Conservation (phyloP, 2,113 vertebrate species). For the Macroglossus sobrinus region DNA sequence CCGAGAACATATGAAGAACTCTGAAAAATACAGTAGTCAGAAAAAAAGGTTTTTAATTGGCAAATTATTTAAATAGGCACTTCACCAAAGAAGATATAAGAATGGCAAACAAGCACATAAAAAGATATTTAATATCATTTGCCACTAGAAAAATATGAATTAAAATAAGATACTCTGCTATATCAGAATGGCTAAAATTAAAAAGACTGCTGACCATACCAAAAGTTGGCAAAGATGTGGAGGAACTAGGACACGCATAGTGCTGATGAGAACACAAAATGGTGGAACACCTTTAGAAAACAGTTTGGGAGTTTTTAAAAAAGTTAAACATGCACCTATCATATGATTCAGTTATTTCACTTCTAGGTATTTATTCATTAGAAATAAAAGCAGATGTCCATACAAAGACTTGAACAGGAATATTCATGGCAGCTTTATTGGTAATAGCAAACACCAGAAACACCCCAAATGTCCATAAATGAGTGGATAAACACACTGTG, state of each 20-base stretch:
- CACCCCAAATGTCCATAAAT: not conserved
- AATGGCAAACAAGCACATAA: not conserved
- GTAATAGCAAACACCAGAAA: not conserved
- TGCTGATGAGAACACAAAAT: not conserved
- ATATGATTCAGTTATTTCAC: not conserved
- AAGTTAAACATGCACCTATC: not conserved
- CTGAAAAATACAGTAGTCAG: not conserved
- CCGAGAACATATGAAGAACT: not conserved
- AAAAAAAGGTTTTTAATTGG: not conserved
- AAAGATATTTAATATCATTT: not conserved
- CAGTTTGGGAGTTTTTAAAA: not conserved
- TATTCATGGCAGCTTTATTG: not conserved
- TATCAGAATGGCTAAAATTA: not conserved
- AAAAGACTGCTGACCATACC: not conserved
- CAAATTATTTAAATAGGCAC: not conserved
- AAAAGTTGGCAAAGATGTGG: not conserved
- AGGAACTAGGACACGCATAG: not conserved
- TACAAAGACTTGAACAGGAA: not conserved
- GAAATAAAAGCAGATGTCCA: not conserved
- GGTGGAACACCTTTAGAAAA: not conserved
- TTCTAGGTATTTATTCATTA: not conserved
- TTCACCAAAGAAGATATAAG: not conserved
- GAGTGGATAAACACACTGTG: not conserved
- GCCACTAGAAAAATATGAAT: too few species aligned
- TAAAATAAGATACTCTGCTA: too few species aligned